Conservation (phyloP, 92 coral and sea anemone species). For the Phenganax stokvisi region DNA sequence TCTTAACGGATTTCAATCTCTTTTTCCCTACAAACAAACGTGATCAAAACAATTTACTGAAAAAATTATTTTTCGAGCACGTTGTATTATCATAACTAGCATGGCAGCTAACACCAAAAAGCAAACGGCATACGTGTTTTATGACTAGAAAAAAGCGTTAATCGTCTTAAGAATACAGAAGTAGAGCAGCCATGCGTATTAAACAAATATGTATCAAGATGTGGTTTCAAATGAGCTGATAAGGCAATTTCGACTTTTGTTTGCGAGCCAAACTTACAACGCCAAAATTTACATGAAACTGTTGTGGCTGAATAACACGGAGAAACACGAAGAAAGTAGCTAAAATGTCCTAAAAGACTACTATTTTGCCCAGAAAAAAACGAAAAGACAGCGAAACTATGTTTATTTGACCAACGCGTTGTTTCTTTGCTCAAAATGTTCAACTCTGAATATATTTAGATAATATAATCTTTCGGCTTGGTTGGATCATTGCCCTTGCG, state of each 20-base stretch:
- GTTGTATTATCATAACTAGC: too few species aligned
- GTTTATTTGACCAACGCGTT: neutral
- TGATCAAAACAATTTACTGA: too few species aligned
- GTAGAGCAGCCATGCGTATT: neutral
- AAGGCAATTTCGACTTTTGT: neutral
- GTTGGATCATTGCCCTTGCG: neutral
- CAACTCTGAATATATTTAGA: neutral
- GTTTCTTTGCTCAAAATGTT: neutral
- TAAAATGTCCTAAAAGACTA: neutral
- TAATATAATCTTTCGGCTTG: neutral
- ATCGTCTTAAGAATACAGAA: conserved; percentile 2
- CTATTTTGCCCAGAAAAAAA: neutral
- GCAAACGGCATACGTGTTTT: neutral
- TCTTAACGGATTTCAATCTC: too few species aligned
- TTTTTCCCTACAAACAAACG: too few species aligned
- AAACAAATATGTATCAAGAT: conserved; percentile 3
- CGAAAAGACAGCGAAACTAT: neutral
- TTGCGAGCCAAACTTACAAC: neutral
- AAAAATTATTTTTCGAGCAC: too few species aligned
- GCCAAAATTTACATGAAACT: too few species aligned
- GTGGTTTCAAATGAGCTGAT: neutral
- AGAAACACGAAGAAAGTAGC: neutral
- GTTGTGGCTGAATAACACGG: too few species aligned
- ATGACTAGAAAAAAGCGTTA: neutral
- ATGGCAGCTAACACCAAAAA: neutral